phyloP scores from a whole-genome alignment of 2,113 vertebrate species.

The Cyanoliseus patagonus region DNA sequence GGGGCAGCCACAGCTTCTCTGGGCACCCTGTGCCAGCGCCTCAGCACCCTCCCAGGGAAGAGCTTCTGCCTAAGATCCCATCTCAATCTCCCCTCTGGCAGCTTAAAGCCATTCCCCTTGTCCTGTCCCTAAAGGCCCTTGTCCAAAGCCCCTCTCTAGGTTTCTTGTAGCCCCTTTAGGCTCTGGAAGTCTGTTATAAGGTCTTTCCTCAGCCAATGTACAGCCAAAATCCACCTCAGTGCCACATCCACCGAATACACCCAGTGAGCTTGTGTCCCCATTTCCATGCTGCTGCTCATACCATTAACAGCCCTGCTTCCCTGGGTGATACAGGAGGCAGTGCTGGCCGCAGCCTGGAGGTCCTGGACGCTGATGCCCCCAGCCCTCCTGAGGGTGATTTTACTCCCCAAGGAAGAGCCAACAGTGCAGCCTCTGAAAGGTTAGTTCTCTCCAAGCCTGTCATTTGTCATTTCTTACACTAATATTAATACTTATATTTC shows the following conservation, averaged over 20 bases:
- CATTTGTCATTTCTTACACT: rapidly evolving
- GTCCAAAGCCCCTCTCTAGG: not conserved
- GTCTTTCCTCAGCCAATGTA: not conserved
- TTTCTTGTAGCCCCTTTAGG: not conserved
- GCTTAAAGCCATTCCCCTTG: not conserved
- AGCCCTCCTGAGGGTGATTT: rapidly evolving
- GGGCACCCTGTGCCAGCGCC: too few relatives aligned
- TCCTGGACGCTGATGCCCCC: not conserved
- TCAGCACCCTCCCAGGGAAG: too few relatives aligned
- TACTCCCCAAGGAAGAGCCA: not conserved
- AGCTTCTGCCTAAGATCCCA: too few relatives aligned
- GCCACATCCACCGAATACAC: rapidly evolving
- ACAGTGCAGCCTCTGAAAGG: not conserved
- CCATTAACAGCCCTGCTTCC: not conserved
- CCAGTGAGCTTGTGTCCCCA: rapidly evolving
- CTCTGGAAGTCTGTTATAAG: not conserved
- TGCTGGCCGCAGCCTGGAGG: not conserved
- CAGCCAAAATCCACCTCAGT: not conserved
- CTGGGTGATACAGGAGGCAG: rapidly evolving
- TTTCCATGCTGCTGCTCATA: rapidly evolving
- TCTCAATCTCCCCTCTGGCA: too few relatives aligned
- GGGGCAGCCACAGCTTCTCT: too few relatives aligned
- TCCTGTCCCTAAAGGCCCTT: not conserved
- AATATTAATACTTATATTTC: not conserved
- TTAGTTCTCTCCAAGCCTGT: not conserved